Percentiles rank a stretch among this genome's conserved stretches.
Conservation (phyloP, 2,113 vertebrate genomes). For the Xiphorhynchus elegans region DNA sequence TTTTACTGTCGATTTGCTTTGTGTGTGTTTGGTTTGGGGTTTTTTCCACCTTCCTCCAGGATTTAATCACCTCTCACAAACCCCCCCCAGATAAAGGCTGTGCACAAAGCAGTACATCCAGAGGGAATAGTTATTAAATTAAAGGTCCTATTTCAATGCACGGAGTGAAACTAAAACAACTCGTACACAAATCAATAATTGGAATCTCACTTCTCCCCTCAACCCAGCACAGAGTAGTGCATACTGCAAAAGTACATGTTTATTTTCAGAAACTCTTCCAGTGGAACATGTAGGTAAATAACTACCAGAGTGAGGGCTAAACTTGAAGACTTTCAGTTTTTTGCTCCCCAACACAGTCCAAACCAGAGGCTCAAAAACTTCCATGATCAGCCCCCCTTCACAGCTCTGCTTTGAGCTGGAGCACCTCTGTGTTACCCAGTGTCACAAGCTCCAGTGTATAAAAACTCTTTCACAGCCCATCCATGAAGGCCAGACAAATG, state of each 20-base stretch:
- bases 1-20: not conserved
- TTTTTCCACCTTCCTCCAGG: accelerated
- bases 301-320: not conserved
- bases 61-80: not conserved
- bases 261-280: not conserved
- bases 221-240: accelerated
- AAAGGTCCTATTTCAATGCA: not conserved
- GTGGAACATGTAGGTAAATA: not conserved
- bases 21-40: not conserved
- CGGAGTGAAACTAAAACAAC: not conserved
- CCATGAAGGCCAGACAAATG: not conserved
- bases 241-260: not conserved
- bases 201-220: not conserved
- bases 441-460: not conserved
- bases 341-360: not conserved
- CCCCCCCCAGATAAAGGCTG: not conserved
- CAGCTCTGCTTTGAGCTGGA: not conserved
- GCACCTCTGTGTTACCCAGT: constrained; percentile 38
- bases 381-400: not conserved
- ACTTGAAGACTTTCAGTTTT: not conserved
- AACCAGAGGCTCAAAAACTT: not conserved
- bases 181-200: not conserved
- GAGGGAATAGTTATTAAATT: not conserved
- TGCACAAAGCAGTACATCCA: not conserved
- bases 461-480: constrained; percentile 39